These are phyloP conservation scores for Calypte anna DNA, from an alignment of 2,113 vertebrate genomes.

Conservation along the genomic window DNA sequence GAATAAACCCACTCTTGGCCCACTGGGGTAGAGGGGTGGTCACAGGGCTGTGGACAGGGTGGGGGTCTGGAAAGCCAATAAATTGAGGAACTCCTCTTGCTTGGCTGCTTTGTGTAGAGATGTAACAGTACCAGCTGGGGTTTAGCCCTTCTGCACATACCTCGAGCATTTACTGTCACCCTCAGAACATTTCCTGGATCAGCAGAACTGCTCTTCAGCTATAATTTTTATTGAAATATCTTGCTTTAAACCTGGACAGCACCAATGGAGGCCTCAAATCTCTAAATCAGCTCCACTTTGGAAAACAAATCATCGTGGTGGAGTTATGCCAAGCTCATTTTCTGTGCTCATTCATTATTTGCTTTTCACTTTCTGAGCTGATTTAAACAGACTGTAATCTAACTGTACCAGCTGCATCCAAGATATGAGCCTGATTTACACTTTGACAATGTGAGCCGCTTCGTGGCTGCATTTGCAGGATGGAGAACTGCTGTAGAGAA, in stretches of 20 bases:
- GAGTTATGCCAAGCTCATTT: slow-evolving; percentile 52
- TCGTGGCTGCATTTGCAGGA: not conserved
- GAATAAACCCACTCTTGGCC: not conserved
- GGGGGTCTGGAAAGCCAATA: not conserved
- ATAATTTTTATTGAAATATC: slow-evolving; percentile 65
- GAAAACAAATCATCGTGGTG: slow-evolving; percentile 32
- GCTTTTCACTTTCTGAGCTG: slow-evolving; percentile 53
- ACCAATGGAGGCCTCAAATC: slow-evolving; percentile 6
- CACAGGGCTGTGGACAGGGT: not conserved
- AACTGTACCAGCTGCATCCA: slow-evolving; percentile 26
- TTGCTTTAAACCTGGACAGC: slow-evolving; percentile 32
- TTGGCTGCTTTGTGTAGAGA: not conserved
- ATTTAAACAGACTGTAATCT: slow-evolving; percentile 19
- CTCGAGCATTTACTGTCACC: not conserved
- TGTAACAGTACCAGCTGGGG: not conserved
- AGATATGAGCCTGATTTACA: slow-evolving; percentile 39
- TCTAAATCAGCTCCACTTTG: slow-evolving; percentile 49
- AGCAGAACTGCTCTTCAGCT: slow-evolving; percentile 7
- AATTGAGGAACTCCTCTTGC: not conserved
- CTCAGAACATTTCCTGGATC: slow-evolving; percentile 48
- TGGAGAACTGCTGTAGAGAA: not conserved
- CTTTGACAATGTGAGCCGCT: not conserved
- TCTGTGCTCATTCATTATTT: slow-evolving; percentile 52
- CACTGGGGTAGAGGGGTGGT: fast-evolving
- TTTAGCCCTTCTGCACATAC: not conserved